Base-by-base conservation (phyloP, 1,140 invertebrate species). In the Euwallacea fornicatus region DNA sequence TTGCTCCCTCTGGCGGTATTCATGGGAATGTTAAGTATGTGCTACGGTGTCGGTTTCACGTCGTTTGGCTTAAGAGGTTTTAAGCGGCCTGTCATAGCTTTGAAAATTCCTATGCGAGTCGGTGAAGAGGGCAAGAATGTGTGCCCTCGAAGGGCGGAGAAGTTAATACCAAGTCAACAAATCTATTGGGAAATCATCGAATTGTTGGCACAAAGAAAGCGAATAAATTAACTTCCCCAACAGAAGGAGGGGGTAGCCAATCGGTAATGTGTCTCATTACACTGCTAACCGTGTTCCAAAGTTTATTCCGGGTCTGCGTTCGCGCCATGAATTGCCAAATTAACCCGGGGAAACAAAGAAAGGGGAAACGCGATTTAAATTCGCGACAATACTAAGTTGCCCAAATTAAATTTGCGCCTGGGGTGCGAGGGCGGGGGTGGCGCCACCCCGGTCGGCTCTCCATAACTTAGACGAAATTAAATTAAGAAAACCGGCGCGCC, bases 381-480 rank as follows among this genome's bases (percentile, higher is more conserved):
- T 72, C 73, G 75, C 73, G 75, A 78, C 76, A 76, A 78, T 76
- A 76, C 76, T 75, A 78, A 78, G 70, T 76, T 75, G 71, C 46
- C 74, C 74, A 75, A 78, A 78, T 76, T 76, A 76, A 77, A 77
- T 77, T 77, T 76, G 68, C 73, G 59, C 74, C 69, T 69, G 65
- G 68, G 69, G 64, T 66, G 60, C 61, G 15, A 53, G 50, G 50
- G 50, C 15, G 11, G 50, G 50, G 50, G 15, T 11, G 50, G 15
- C 65, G 65, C 63, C 68, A 71, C 41, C 64, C 15, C 54, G 7
- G 58, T 43, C 58, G 44, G 16, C 70, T 71, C 54, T 60, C 74
- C 74, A 76, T 77, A 77, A 77, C 74, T 77, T 74, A 75, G 72
- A 59, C 73, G 55, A 75, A 77, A 77, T 77, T 77, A 77, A 77